Conservation (phyloP, 1,140 invertebrate species). For the Cydia strobilella region DNA sequence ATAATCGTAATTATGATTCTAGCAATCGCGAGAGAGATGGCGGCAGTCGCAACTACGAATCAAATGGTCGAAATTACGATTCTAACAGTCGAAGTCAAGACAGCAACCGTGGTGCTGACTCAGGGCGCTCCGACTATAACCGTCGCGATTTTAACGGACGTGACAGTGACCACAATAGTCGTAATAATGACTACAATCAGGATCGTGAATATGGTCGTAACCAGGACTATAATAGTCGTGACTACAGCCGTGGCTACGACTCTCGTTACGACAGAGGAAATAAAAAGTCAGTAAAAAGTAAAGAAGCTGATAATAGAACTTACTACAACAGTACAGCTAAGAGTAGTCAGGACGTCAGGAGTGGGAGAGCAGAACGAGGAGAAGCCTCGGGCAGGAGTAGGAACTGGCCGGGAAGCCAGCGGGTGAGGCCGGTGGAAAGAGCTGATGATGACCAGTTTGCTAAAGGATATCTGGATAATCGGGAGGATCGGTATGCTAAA, state of each 20-base stretch:
- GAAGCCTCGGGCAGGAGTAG: constrained; percentile 52
- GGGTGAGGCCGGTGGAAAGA: constrained; percentile 53
- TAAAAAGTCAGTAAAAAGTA: constrained; percentile 63
- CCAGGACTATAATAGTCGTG: background rate
- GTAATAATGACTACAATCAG: constrained; percentile 26
- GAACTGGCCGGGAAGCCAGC: constrained; percentile 60
- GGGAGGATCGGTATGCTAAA: constrained; percentile 41
- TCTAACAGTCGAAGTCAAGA: constrained; percentile 22
- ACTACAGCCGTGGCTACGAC: constrained; percentile 11
- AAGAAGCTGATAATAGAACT: constrained; percentile 60
- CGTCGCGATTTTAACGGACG: constrained; percentile 7
- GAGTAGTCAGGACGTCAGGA: constrained; percentile 61
- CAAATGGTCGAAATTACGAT: constrained; percentile 26
- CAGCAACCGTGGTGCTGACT: background rate
- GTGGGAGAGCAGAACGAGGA: constrained; percentile 45
- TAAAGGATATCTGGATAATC: constrained; percentile 57
- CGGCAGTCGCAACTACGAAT: constrained; percentile 37
- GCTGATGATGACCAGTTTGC: constrained; percentile 71
- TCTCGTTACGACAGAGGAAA: constrained; percentile 42
- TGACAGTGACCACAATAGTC: constrained; percentile 24
- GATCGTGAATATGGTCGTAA: constrained; percentile 5
- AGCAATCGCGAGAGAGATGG: constrained; percentile 51
- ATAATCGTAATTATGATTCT: constrained; percentile 43
- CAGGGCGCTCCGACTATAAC: background rate
- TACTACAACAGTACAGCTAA: constrained; percentile 69